Evolutionary conservation across 2,888 invertebrate genomes (phyloP).

Genomic region (Lamproptera curius): DNA sequence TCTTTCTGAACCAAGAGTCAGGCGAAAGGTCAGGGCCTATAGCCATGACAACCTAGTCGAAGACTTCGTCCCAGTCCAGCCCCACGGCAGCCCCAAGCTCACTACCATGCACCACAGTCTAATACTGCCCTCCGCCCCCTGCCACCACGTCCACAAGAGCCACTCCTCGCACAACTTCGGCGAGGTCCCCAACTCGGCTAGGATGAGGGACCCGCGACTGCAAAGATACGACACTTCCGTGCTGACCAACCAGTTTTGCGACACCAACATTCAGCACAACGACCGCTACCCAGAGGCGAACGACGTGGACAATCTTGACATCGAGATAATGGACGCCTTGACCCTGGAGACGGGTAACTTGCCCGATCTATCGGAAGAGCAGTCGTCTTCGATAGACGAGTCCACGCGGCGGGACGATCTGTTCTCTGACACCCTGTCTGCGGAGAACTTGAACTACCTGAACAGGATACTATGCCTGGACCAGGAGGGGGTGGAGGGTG

Average conservation of each 20-base stretch:
- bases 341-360: slow-evolving; percentile 57
- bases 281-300: slow-evolving; percentile 63
- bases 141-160: slow-evolving; percentile 42
- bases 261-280: slow-evolving; percentile 67
- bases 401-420: slow-evolving; percentile 58
- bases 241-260: slow-evolving; percentile 42
- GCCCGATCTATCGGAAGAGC: slow-evolving; percentile 63
- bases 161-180: slow-evolving; percentile 48
- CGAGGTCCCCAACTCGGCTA: slow-evolving; percentile 26
- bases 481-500: slow-evolving; percentile 42
- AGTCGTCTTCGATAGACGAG: slow-evolving; percentile 59
- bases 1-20: background rate
- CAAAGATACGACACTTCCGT: slow-evolving; percentile 24
- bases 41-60: slow-evolving; percentile 39
- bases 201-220: slow-evolving; percentile 37
- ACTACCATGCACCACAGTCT: slow-evolving; percentile 49
- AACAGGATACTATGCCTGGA: slow-evolving; percentile 49
- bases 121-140: slow-evolving; percentile 34
- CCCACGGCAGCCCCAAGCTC: slow-evolving; percentile 22
- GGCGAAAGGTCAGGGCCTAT: slow-evolving; percentile 38
- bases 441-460: slow-evolving; percentile 55
- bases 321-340: slow-evolving; percentile 59
- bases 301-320: slow-evolving; percentile 59
- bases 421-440: slow-evolving; percentile 44
- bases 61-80: slow-evolving; percentile 15